Evolutionary conservation across 2,113 vertebrate genomes (phyloP), one percentile per base, ranked within the genome.

Genomic region (Dissostichus mawsoni): DNA sequence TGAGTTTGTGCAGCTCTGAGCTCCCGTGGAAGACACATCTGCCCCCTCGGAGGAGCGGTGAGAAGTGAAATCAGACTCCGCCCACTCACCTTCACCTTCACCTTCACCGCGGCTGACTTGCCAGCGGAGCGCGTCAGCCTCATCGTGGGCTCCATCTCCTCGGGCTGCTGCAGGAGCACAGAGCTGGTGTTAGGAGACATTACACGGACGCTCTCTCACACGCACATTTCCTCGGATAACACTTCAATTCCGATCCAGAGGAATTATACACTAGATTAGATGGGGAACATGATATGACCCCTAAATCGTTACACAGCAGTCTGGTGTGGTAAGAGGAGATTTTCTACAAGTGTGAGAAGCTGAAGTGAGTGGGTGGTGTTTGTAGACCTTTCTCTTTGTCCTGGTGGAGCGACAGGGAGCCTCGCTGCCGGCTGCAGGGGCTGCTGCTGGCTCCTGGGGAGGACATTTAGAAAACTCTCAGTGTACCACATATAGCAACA

Each of bases 81-180:
- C 65, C 44, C 62, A 65, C 92, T 89, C 86, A 92, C 95, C 95
- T 95, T 95, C 81, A 95, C 92, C 90, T 91, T 89, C 86, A 92
- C 95, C 95, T 90, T 95, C 76, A 91, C 85, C 57, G 89, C 87
- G 82, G 94, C 94, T n/a, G 72, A 80, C 50, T 87, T 86, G 70
- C 94, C 94, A 79, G 93, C 91, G 0, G 91, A 85, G 61, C 95
- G 95, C 3, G 80, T 85, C 61, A 91, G 90, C 90, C 91, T 94
- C 77, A 80, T 94, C 69, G 78, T 86, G 20, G 90, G 86, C 83
- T 83, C 33, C 5, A 12, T 74, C 74, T 89, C 86, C 25, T 83
- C 89, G n/a, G 89, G 77, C 76, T 87, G 87, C 94, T 94, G 90
- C 36, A 74, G 83, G 86, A 88, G 77, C 76, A 90, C 55, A 83